Evolutionary conservation across 2,797 vertebrate species (phyloP).

Genomic region (Ispidina lecontei): DNA sequence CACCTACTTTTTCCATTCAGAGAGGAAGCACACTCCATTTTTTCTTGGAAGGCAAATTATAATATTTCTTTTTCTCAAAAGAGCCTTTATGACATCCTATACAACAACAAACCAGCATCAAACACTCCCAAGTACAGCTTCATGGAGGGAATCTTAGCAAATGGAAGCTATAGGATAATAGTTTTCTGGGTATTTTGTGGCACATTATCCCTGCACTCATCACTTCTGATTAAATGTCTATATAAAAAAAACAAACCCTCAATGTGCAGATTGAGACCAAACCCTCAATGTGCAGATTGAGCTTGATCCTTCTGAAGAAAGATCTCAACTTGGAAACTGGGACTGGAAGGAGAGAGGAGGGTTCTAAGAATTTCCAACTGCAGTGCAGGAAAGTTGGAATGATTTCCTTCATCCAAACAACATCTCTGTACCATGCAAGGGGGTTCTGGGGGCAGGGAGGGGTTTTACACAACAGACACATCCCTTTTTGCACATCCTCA

Average conservation of each 20-base stretch:
- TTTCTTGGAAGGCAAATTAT: neutral
- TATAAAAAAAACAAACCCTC: neutral
- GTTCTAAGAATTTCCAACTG: neutral
- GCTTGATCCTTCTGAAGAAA: neutral
- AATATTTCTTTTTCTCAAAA: neutral
- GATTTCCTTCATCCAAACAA: neutral
- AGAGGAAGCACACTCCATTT: neutral
- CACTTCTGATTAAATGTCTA: neutral
- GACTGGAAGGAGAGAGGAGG: neutral
- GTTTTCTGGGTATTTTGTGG: neutral
- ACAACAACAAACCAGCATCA: neutral
- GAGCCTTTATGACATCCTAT: neutral
- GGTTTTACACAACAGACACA: neutral
- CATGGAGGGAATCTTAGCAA: neutral
- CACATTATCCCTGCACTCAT: neutral
- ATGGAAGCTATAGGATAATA: neutral
- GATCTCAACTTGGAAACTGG: neutral
- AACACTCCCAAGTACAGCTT: neutral
- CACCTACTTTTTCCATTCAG: neutral
- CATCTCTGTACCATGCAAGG: neutral
- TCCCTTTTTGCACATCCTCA: neutral
- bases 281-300: neutral
- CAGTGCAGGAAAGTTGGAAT: neutral
- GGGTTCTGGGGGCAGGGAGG: neutral
- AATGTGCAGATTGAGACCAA: neutral